These are phyloP conservation scores for Chondrosia reniformis DNA, from an alignment of 37 sponge, comb jelly and placozoan species.

Conservation along the genomic window DNA sequence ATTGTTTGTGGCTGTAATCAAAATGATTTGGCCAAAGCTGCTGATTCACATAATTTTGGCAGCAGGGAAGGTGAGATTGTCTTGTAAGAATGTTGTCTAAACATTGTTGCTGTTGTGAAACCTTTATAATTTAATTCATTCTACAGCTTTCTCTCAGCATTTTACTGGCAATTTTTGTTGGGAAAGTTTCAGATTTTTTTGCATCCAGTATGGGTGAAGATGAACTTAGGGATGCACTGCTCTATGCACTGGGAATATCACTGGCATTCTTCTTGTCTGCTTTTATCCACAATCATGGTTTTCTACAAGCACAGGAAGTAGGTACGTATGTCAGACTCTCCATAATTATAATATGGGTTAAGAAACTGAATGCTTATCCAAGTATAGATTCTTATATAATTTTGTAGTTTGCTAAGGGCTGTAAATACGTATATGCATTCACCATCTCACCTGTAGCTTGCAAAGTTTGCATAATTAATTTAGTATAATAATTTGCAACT, in stretches of 20 bases:
- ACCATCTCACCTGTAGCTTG: no score
- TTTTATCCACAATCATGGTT: slow-evolving; percentile 40
- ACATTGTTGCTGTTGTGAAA: no score
- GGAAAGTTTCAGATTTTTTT: slow-evolving; percentile 56
- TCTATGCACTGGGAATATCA: slow-evolving; percentile 49
- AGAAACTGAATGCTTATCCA: no score
- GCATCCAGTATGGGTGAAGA: slow-evolving; percentile 11
- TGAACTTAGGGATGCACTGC: slow-evolving; percentile 46
- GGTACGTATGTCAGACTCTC: background rate
- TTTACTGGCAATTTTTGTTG: slow-evolving; percentile 52
- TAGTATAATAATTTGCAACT: no score
- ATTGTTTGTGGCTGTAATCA: slow-evolving; percentile 39
- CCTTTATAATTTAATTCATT: no score
- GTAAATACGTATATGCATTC: no score
- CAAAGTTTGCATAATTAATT: no score
- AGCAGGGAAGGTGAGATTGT: slow-evolving; percentile 35
- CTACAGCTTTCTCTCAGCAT: slow-evolving; percentile 22
- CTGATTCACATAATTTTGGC: slow-evolving; percentile 34
- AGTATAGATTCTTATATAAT: no score
- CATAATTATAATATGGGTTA: no score
- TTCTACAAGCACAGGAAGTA: slow-evolving; percentile 46
- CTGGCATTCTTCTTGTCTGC: background rate
- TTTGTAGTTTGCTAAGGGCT: no score
- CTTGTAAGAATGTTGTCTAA: no score
- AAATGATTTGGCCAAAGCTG: slow-evolving; percentile 41